Base-by-base conservation (phyloP, 2,888 invertebrate species). In the Nomada hirtipes region DNA sequence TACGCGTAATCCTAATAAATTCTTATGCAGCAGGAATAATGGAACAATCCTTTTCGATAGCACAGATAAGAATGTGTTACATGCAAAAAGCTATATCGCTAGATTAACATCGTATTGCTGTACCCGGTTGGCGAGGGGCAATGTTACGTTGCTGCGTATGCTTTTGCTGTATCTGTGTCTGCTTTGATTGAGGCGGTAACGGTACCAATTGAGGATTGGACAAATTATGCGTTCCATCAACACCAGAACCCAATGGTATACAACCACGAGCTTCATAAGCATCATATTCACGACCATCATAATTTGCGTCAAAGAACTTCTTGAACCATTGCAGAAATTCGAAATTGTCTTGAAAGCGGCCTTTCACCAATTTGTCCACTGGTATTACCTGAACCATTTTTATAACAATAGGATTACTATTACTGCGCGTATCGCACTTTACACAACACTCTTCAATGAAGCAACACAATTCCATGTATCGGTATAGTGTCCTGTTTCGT, bases 311-410 rank as follows among this genome's bases (percentile, higher is more conserved):
- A 95, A 99, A 99, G 95, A 99, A 99, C 95, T 99, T 99, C 96
- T 99, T 99, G 96, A 99, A 99, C 99, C 99, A 99, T 96, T 99
- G 99, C 92, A 99, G 97, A 95, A 99, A 99, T 95, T 99, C 99
- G 96, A 99, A 99, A 96, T 99, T 99, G 95, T 99, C 99, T 96
- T 99, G 99, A 95, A 99, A 99, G 93, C 99, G 97, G 93, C 98
- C 99, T 95, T 99, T 99, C 94, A 99, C 98, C 95, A 99, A 96
- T 95, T 97, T 98, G 95, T 99, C 99, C 95, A 99, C 99, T 89
- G 99, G 98, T 95, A 99, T 98, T 94, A 99, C 98, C 99, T 99
- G 96, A 90, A 95, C 90, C 90, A 89, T 87, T 89, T 87, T 74
- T 84, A 86, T 69, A 94, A 88, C 73, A 85, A 87, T 86, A 74